Evolutionary conservation across 2,888 invertebrate species (phyloP).

Genomic region (Pecten maximus): DNA sequence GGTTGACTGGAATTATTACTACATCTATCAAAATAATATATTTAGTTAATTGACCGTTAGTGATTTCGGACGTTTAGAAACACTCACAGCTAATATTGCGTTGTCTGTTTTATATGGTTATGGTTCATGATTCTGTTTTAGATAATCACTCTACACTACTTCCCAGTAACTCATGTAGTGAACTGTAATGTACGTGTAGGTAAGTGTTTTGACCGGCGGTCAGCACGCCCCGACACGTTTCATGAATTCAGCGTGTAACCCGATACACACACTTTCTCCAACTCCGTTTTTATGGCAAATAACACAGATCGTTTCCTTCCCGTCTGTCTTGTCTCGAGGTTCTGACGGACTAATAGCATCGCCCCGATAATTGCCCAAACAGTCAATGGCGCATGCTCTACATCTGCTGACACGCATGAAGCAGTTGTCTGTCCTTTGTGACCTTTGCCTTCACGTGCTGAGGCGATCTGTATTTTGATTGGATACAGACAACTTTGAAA

Average conservation of each 20-base stretch:
- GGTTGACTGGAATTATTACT: too few relatives aligned
- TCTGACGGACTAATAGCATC: conserved; percentile 10
- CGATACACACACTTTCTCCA: conserved; percentile 23
- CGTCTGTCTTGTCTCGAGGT: not conserved
- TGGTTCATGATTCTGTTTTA: too few relatives aligned
- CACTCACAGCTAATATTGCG: too few relatives aligned
- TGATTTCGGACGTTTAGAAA: too few relatives aligned
- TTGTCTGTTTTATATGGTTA: too few relatives aligned
- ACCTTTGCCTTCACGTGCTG: not conserved
- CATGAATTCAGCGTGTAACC: not conserved
- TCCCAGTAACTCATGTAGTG: too few relatives aligned
- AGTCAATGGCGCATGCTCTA: not conserved
- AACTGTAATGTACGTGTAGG: too few relatives aligned
- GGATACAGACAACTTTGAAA: not conserved
- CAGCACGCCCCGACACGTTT: not conserved
- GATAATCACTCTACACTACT: too few relatives aligned
- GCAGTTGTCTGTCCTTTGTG: not conserved
- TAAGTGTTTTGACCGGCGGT: not conserved
- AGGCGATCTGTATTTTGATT: not conserved
- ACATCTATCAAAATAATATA: too few relatives aligned
- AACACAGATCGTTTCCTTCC: not conserved
- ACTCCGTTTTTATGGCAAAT: conserved; percentile 25
- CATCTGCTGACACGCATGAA: conserved; percentile 8
- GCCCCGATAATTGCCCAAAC: not conserved
- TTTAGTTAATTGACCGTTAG: too few relatives aligned